Percentiles rank a stretch among this genome's conserved stretches.
Evolutionary conservation across 1,140 invertebrate genomes (phyloP).

Genomic region (Apis florea): DNA sequence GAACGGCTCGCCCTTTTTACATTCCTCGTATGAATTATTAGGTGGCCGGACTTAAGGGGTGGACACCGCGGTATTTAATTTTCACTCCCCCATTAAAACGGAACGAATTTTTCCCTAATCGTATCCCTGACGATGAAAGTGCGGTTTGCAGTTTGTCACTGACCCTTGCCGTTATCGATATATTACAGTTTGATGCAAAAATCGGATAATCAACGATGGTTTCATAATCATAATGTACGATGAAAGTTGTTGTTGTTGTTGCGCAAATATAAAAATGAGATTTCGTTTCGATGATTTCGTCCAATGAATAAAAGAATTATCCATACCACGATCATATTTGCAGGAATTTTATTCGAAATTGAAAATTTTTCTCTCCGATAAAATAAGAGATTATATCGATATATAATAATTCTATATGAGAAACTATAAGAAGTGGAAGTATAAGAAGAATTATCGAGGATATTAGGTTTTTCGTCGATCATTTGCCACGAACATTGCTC

Average conservation of each 20-base stretch:
- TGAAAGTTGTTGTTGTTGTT: background rate
- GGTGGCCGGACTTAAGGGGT: constrained; percentile 68
- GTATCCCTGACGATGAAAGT: constrained; percentile 67
- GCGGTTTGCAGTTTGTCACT: constrained; percentile 67
- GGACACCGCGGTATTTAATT: constrained; percentile 74
- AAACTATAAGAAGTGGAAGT: too few relatives aligned
- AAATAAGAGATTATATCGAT: background rate
- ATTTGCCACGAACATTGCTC: constrained; percentile 5
- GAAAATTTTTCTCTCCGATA: too few relatives aligned
- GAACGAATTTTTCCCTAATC: constrained; percentile 68
- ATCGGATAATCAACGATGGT: constrained; percentile 5
- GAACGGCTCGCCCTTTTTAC: constrained; percentile 67
- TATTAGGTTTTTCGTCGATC: background rate
- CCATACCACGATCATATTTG: too few relatives aligned
- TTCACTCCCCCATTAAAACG: constrained; percentile 68
- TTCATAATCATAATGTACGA: background rate
- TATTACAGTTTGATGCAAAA: constrained; percentile 55
- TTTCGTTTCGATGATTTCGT: too few relatives aligned
- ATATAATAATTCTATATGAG: too few relatives aligned
- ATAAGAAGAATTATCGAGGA: background rate
- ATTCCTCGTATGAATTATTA: constrained; percentile 75
- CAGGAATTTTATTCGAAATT: too few relatives aligned
- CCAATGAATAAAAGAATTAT: too few relatives aligned
- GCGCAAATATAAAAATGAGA: too few relatives aligned
- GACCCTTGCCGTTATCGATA: constrained; percentile 65